Evolutionary conservation across 2,113 vertebrate genomes (phyloP).

Genomic region (Tor tambroides): DNA sequence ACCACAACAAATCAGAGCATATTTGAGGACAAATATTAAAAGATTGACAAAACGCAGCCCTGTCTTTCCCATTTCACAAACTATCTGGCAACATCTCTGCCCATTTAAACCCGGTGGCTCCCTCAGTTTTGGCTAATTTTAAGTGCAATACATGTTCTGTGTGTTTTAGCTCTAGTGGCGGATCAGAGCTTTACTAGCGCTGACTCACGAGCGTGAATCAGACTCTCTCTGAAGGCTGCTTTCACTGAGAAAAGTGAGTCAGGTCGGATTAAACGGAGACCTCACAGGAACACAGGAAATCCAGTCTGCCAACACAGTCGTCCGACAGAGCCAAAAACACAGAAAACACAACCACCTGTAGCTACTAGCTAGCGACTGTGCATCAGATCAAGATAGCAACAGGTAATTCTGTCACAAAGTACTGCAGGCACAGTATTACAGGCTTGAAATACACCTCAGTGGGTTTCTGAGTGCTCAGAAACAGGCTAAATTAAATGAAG

Average conservation of each 20-base stretch:
- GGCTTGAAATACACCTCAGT: background rate
- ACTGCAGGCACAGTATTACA: background rate
- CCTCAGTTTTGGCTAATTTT: background rate
- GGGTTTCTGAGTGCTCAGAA: background rate
- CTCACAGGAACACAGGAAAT: constrained; percentile 18
- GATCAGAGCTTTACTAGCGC: background rate
- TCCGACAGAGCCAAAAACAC: background rate
- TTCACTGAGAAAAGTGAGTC: constrained; percentile 25
- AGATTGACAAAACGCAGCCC: background rate
- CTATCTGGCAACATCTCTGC: background rate
- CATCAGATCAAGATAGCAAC: background rate
- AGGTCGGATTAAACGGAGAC: constrained; percentile 7
- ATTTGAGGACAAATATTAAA: background rate
- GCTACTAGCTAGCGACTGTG: background rate
- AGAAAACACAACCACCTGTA: background rate
- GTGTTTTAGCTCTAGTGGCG: background rate
- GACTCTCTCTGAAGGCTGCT: constrained; percentile 25
- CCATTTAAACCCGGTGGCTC: background rate
- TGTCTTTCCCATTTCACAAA: background rate
- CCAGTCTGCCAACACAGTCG: background rate
- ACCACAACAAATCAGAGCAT: background rate
- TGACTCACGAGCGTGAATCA: background rate
- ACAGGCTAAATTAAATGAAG: background rate
- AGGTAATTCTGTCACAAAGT: background rate
- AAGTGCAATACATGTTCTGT: background rate